A percentile compares a stretch with the other conserved stretches of the same genome.
Conservation (phyloP, 2,888 invertebrate genomes). For the Pristionchus fissidentatus region DNA sequence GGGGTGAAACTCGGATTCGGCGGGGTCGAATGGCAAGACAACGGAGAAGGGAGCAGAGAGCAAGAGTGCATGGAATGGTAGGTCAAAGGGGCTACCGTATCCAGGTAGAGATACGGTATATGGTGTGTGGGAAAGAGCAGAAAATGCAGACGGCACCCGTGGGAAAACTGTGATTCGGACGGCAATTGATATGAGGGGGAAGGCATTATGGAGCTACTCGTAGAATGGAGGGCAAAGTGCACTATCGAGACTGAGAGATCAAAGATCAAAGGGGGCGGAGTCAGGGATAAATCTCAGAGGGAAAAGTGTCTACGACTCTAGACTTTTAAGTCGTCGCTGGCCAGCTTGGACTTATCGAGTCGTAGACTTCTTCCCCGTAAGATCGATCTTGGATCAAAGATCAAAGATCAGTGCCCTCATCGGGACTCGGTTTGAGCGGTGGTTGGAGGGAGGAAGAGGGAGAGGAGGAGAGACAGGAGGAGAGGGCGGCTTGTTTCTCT, state of each 20-base stretch:
- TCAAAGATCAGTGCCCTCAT: constrained; percentile 46
- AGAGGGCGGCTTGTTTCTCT: constrained; percentile 35
- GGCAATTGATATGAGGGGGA: no score
- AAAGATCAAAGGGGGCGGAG: constrained; percentile 1
- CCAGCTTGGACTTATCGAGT: no score
- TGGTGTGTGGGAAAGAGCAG: no score
- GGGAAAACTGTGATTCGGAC: no score
- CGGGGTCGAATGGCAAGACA: not conserved
- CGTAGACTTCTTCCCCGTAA: not conserved
- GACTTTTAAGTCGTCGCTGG: no score
- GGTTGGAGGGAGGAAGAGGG: not conserved
- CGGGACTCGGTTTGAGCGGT: not conserved
- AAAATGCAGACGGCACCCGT: no score
- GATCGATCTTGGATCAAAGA: not conserved
- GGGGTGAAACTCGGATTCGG: not conserved
- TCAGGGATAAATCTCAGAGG: not conserved
- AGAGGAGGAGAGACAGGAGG: constrained; percentile 28
- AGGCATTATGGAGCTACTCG: not conserved
- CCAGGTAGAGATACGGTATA: no score
- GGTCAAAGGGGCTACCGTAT: no score
- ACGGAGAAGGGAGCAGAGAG: not conserved
- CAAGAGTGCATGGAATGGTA: not conserved
- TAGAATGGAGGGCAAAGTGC: not conserved
- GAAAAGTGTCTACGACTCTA: no score
- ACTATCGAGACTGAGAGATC: not conserved